These are phyloP conservation scores for Melanotaenia duboulayi DNA, from an alignment of 2,113 vertebrate species.

Conservation along the genomic window DNA sequence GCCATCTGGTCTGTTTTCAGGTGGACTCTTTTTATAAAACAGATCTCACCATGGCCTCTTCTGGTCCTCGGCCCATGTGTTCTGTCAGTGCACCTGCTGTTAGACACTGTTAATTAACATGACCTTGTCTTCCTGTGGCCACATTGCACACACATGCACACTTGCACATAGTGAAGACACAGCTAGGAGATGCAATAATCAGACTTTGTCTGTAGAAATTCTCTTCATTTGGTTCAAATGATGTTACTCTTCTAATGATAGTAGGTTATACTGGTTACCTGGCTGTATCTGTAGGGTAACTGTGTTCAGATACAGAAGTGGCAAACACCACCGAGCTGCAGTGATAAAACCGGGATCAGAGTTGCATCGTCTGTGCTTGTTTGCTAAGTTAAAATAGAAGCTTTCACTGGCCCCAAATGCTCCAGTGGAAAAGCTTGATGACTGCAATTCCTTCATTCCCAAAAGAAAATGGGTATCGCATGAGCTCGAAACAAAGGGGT, in stretches of 20 bases:
- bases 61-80: constrained; percentile 50
- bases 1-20: not conserved
- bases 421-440: too few relatives aligned
- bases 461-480: too few relatives aligned
- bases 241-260: not conserved
- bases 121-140: constrained; percentile 11
- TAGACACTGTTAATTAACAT: constrained; percentile 9
- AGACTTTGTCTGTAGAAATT: constrained; percentile 5
- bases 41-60: constrained; percentile 7
- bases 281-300: not conserved
- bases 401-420: not conserved
- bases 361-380: not conserved
- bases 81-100: constrained; percentile 18
- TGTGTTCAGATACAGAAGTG: constrained; percentile 16
- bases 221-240: not conserved
- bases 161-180: not conserved
- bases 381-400: not conserved
- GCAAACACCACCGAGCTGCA: constrained; percentile 10
- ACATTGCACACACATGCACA: not conserved
- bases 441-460: too few relatives aligned
- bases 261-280: not conserved
- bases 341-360: not conserved
- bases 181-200: not conserved
- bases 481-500: too few relatives aligned
- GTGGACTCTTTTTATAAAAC: constrained; percentile 8